A percentile compares a stretch with the other conserved stretches of the same genome.
Conservation (phyloP, 2,797 vertebrate genomes). For the Leucoraja ocellata region DNA sequence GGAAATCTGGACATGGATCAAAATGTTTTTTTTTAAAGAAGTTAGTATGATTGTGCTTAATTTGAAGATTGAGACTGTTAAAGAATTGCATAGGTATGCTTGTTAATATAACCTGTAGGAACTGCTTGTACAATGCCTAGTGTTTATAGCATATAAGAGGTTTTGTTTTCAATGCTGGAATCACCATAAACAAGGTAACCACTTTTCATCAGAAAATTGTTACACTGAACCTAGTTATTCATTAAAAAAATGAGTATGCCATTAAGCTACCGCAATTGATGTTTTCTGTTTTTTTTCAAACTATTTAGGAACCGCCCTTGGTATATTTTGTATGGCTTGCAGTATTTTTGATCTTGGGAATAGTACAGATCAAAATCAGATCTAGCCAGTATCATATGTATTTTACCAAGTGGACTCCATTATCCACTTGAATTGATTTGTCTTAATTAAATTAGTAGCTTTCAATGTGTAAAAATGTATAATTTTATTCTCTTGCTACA, state of each 20-base stretch:
- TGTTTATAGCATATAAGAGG: background rate
- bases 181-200: background rate
- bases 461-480: constrained; percentile 9
- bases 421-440: background rate
- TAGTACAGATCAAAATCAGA: background rate
- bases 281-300: background rate
- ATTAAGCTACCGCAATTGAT: background rate
- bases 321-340: background rate
- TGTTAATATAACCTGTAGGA: background rate
- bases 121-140: background rate
- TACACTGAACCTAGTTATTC: background rate
- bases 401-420: background rate
- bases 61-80: background rate
- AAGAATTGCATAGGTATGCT: background rate
- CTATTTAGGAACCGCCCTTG: background rate
- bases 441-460: background rate
- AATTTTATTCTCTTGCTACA: background rate
- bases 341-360: background rate
- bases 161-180: background rate
- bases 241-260: background rate
- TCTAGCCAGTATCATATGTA: background rate
- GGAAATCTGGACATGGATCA: background rate
- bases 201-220: background rate
- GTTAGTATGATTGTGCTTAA: background rate
- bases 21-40: background rate